These are phyloP conservation scores for Champsocephalus gunnari DNA, from an alignment of 2,797 vertebrate genomes.

Conservation along the genomic window DNA sequence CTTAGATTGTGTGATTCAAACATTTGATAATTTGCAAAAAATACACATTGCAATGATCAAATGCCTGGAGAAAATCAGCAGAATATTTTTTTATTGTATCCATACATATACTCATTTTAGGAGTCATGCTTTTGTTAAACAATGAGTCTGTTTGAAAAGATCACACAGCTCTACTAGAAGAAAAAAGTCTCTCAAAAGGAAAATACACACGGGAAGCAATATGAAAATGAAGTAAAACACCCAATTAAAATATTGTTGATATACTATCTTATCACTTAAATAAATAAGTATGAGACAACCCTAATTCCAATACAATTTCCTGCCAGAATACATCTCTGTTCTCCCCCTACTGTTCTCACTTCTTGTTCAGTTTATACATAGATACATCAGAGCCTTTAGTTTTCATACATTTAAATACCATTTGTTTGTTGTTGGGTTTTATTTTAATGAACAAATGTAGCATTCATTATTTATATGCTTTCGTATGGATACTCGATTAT, in stretches of 20 bases:
- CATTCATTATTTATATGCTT: not conserved
- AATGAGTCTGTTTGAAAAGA: not conserved
- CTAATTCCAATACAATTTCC: constrained; percentile 23
- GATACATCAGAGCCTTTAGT: not conserved
- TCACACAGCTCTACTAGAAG: not conserved
- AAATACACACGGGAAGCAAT: not conserved
- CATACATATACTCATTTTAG: not conserved
- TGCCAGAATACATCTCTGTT: not conserved
- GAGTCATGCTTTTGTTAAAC: not conserved
- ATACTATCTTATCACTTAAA: constrained; percentile 31
- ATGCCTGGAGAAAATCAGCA: no score
- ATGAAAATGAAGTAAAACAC: not conserved
- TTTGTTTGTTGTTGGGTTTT: not conserved
- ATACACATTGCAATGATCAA: no score
- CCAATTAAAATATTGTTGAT: not conserved
- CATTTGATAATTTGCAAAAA: no score
- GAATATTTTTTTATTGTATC: not conserved
- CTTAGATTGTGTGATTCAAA: no score
- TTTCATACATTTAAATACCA: not conserved
- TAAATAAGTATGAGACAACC: not conserved
- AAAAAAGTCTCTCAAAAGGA: not conserved
- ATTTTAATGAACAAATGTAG: not conserved
- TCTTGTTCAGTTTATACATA: constrained; percentile 4
- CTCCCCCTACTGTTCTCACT: not conserved
- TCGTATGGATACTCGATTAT: not conserved